These are phyloP conservation scores for Lophotis ruficrista DNA, from an alignment of 2,113 vertebrate genomes.

Conservation along the genomic window DNA sequence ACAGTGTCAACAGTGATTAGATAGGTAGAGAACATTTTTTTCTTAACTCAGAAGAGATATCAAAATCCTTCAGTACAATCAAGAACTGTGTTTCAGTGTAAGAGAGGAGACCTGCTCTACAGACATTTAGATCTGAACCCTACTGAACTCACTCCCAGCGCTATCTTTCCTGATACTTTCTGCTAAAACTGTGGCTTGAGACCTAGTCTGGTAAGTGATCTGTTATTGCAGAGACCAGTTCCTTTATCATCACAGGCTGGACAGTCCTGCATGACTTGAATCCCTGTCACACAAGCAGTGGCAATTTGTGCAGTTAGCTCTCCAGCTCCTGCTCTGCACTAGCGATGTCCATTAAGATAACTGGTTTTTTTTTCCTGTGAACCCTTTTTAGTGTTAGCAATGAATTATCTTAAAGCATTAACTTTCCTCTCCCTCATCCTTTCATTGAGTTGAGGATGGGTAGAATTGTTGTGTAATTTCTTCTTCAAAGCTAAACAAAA, in stretches of 20 bases:
- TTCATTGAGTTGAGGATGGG: background rate
- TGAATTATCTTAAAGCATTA: background rate
- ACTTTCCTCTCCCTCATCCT: background rate
- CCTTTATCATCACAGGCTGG: background rate
- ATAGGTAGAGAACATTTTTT: background rate
- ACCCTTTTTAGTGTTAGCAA: background rate
- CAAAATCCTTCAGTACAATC: background rate
- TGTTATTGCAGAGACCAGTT: background rate
- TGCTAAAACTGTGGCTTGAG: background rate
- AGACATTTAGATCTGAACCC: background rate
- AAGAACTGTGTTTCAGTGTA: background rate
- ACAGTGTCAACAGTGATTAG: background rate
- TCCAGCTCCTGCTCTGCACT: background rate
- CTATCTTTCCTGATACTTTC: background rate
- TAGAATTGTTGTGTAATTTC: background rate
- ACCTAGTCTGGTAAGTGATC: background rate
- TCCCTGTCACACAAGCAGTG: background rate
- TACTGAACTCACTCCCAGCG: background rate
- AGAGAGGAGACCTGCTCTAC: rapidly evolving
- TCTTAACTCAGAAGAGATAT: background rate
- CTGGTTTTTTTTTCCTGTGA: background rate
- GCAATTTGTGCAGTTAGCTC: background rate
- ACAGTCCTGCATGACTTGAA: background rate
- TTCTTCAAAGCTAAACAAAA: background rate
- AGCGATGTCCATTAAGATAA: background rate